phyloP scores from a whole-genome alignment of 2,888 invertebrate genomes.

The Scaptodrosophila latifasciaeformis region DNA sequence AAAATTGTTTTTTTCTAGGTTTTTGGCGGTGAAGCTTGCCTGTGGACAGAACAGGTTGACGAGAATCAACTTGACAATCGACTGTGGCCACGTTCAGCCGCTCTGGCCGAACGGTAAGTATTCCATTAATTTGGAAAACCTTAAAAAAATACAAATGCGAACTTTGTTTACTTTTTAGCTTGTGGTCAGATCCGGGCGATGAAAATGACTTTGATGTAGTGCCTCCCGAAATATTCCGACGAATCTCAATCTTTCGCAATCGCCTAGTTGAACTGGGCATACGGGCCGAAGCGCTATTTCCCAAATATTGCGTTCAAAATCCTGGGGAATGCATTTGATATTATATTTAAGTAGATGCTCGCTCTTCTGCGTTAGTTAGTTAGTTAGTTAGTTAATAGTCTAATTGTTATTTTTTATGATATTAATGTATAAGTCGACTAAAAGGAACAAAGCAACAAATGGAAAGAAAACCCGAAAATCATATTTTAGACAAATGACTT shows the following conservation, averaged over 20 bases:
- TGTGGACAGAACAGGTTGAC: slow-evolving; percentile 90
- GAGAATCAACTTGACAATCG: slow-evolving; percentile 84
- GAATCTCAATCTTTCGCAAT: slow-evolving; percentile 75
- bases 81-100: slow-evolving; percentile 89
- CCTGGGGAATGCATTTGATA: slow-evolving; percentile 76
- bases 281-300: slow-evolving; percentile 75
- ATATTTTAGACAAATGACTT: too few relatives aligned
- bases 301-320: slow-evolving; percentile 75
- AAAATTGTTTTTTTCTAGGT: slow-evolving; percentile 47
- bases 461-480: slow-evolving; percentile 8
- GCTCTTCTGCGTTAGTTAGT: too few relatives aligned
- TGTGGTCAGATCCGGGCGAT: slow-evolving; percentile 75
- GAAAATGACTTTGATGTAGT: slow-evolving; percentile 73
- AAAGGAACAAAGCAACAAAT: slow-evolving; percentile 7
- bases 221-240: slow-evolving; percentile 73
- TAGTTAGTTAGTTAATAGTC: slow-evolving; percentile 62
- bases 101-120: slow-evolving; percentile 82
- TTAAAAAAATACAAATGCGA: not conserved
- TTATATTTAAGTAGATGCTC: slow-evolving; percentile 53
- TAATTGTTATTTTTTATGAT: slow-evolving; percentile 62
- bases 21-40: slow-evolving; percentile 85
- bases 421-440: slow-evolving; percentile 19
- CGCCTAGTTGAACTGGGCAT: slow-evolving; percentile 74
- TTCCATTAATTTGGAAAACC: not conserved
- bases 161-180: slow-evolving; percentile 35